Percentiles rank a stretch among this genome's conserved stretches.
These are phyloP conservation scores for Bombylius major DNA, from an alignment of 2,888 invertebrate genomes.

Conservation along the genomic window DNA sequence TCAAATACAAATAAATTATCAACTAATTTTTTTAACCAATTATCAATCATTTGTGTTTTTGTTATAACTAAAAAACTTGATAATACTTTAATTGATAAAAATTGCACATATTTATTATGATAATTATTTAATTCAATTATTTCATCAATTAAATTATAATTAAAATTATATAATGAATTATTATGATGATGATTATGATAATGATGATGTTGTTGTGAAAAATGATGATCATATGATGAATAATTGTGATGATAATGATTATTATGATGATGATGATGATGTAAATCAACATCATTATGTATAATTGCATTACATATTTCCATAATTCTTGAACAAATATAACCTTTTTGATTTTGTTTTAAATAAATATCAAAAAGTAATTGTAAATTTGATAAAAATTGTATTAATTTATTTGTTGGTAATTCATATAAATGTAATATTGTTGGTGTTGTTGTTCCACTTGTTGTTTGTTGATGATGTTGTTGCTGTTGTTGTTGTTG, in stretches of 20 bases:
- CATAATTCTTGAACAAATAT: conserved; percentile 68
- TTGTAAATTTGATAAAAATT: conserved; percentile 73
- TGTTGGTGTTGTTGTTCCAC: too few species aligned
- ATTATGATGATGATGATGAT: too few species aligned
- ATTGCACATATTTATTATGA: conserved; percentile 67
- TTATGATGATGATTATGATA: not conserved
- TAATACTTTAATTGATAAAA: conserved; percentile 64
- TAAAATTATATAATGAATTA: too few species aligned
- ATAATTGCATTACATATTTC: conserved; percentile 68
- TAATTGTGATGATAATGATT: too few species aligned
- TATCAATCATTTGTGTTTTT: conserved; percentile 65
- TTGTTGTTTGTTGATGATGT: too few species aligned
- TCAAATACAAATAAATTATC: conserved; percentile 56
- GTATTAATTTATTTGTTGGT: conserved; percentile 54
- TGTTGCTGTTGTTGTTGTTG: too few species aligned
- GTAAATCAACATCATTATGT: conserved; percentile 58
- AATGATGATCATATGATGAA: too few species aligned
- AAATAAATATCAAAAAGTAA: conserved; percentile 72
- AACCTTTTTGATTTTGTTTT: conserved; percentile 69
- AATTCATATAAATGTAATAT: conserved; percentile 42
- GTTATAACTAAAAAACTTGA: conserved; percentile 75
- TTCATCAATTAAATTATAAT: conserved; percentile 54
- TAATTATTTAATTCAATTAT: conserved; percentile 67
- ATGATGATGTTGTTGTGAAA: too few species aligned
- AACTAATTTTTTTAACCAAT: conserved; percentile 66